These are phyloP conservation scores for Rhabdomys dilectus DNA, from an alignment of 2,113 vertebrate species.

Conservation along the genomic window DNA sequence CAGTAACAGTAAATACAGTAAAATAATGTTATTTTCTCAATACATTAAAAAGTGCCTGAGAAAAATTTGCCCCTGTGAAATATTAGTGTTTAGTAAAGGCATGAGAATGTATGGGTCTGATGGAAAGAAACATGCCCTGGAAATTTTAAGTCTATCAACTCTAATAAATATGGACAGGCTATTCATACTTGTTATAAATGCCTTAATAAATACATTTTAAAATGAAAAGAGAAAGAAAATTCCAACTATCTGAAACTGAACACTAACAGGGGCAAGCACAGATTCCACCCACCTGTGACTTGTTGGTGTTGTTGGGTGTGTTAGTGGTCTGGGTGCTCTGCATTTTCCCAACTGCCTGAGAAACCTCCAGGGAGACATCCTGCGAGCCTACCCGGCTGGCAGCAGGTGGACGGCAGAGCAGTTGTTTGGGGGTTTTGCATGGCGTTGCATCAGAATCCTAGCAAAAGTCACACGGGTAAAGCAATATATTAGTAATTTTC, in stretches of 20 bases:
- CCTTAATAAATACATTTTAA: background rate
- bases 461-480: constrained; percentile 77
- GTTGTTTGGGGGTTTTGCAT: constrained; percentile 96
- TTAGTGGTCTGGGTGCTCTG: constrained; percentile 86
- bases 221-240: background rate
- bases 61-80: background rate
- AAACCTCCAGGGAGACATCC: constrained; percentile 88
- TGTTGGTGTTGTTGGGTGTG: constrained; percentile 89
- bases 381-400: constrained; percentile 88
- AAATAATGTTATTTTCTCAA: too few relatives aligned
- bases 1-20: too few relatives aligned
- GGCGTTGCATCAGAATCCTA: constrained; percentile 98
- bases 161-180: background rate
- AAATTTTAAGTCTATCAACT: background rate
- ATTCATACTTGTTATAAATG: background rate
- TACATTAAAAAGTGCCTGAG: background rate
- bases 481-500: constrained; percentile 38
- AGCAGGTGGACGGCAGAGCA: constrained; percentile 89
- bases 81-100: background rate
- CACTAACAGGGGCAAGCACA: background rate
- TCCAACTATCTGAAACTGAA: background rate
- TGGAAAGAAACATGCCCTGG: background rate
- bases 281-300: constrained; percentile 92
- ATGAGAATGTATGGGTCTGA: background rate
- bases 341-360: constrained; percentile 86